A percentile compares a stretch with the other conserved stretches of the same genome.
Conservation (phyloP, 2,888 invertebrate species). For the Aporophyla lueneburgensis region DNA sequence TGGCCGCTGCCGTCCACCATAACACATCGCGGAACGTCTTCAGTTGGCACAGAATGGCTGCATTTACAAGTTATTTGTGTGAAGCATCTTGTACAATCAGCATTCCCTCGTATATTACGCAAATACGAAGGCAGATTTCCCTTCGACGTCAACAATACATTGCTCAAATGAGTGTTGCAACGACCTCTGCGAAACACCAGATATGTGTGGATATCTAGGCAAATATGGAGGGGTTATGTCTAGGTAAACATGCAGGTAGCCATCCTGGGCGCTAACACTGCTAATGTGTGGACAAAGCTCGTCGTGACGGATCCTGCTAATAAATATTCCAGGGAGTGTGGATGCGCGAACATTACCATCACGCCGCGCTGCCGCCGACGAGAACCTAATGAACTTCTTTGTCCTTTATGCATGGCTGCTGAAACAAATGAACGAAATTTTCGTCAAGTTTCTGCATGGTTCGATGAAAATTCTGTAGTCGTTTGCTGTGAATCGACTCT, state of each 20-base stretch:
- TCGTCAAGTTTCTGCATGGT: not conserved
- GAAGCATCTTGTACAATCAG: slow-evolving; percentile 80
- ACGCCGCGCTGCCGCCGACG: slow-evolving; percentile 35
- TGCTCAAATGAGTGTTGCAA: slow-evolving; percentile 86
- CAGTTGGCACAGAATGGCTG: slow-evolving; percentile 55
- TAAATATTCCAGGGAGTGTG: slow-evolving; percentile 88
- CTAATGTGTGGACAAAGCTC: slow-evolving; percentile 89
- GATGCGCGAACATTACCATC: slow-evolving; percentile 80
- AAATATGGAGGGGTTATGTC: slow-evolving; percentile 81
- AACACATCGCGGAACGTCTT: slow-evolving; percentile 28
- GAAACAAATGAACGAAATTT: slow-evolving; percentile 18
- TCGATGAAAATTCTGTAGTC: slow-evolving; percentile 7
- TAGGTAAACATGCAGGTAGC: slow-evolving; percentile 86
- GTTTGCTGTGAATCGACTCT: not conserved
- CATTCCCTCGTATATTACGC: slow-evolving; percentile 81
- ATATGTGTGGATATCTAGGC: slow-evolving; percentile 85
- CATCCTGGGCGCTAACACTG: slow-evolving; percentile 86
- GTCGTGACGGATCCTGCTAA: slow-evolving; percentile 89
- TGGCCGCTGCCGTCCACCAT: slow-evolving; percentile 27
- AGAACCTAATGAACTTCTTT: slow-evolving; percentile 63
- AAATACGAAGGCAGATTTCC: slow-evolving; percentile 85
- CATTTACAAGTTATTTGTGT: slow-evolving; percentile 79
- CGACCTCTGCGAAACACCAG: slow-evolving; percentile 79
- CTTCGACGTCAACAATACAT: slow-evolving; percentile 85
- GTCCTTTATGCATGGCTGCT: slow-evolving; percentile 50